Evolutionary conservation across 1,140 invertebrate genomes (phyloP).

Genomic region (Macrosteles quadrilineatus): DNA sequence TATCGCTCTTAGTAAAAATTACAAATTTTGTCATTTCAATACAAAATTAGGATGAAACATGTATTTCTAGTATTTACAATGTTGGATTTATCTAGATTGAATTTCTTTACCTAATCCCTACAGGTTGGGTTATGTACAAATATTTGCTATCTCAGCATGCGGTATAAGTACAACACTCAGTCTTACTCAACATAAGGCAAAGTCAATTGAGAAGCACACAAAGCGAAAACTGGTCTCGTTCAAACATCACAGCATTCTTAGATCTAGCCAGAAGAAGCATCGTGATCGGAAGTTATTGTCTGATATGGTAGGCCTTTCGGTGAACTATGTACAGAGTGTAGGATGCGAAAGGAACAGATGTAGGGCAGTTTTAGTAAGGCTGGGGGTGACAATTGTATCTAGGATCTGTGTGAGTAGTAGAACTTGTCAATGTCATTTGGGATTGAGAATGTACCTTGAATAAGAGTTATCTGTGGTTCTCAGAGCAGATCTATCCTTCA

Average conservation of each 20-base stretch:
- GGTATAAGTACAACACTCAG: background rate
- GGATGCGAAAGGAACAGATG: background rate
- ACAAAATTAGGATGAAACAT: too few species aligned
- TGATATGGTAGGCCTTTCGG: slow-evolving; percentile 6
- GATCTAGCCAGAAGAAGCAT: background rate
- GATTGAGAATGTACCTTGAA: background rate
- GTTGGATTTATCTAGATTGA: too few species aligned
- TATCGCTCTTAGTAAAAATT: too few species aligned
- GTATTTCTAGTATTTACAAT: too few species aligned
- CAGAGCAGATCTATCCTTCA: background rate
- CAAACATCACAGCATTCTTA: background rate
- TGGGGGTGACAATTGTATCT: background rate
- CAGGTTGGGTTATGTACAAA: too few species aligned
- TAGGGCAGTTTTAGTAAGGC: background rate
- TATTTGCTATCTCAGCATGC: background rate
- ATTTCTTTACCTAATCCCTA: too few species aligned
- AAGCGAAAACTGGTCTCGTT: slow-evolving; percentile 1
- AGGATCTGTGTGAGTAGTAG: background rate
- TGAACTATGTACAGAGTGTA: background rate
- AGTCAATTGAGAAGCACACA: slow-evolving; percentile 9
- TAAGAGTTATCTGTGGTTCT: background rate
- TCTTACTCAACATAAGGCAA: slow-evolving; percentile 17
- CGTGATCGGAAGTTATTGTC: background rate
- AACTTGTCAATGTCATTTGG: background rate
- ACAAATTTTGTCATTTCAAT: too few species aligned